Conservation (phyloP, 2,888 invertebrate species). For the Chaitophorus viminalis region DNA sequence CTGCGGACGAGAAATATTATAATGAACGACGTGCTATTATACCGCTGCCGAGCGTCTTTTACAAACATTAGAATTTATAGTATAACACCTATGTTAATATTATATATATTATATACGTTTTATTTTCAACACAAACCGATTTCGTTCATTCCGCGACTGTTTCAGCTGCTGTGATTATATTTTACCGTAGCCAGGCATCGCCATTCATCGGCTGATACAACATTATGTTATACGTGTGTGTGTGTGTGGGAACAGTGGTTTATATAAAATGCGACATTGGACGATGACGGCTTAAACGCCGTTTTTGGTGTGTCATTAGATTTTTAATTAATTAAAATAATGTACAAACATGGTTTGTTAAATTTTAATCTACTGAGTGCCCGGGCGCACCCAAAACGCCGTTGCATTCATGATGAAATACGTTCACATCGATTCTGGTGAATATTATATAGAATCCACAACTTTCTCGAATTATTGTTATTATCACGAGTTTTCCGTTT, state of each 20-base stretch:
- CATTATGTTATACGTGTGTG: too few species aligned
- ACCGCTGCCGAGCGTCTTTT: too few species aligned
- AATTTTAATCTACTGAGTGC: slow-evolving; percentile 38
- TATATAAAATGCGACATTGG: background rate
- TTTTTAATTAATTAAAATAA: slow-evolving; percentile 26
- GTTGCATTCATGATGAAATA: slow-evolving; percentile 1
- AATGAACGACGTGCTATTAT: too few species aligned
- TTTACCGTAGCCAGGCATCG: too few species aligned
- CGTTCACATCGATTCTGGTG: slow-evolving; percentile 20
- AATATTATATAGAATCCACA: background rate
- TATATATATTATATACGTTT: too few species aligned
- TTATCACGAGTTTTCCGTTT: background rate
- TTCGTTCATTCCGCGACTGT: too few species aligned
- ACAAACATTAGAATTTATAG: too few species aligned
- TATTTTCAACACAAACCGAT: too few species aligned
- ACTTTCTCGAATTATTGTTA: background rate
- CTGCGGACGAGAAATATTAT: background rate
- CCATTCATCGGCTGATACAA: too few species aligned
- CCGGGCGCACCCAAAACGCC: background rate
- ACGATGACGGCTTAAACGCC: background rate
- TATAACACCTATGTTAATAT: too few species aligned
- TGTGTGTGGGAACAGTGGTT: background rate
- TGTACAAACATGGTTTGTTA: background rate
- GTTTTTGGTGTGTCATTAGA: slow-evolving; percentile 1
- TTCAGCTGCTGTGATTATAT: too few species aligned